phyloP scores from a whole-genome alignment of 2,113 vertebrate species.

The Aspiorhynchus laticeps region DNA sequence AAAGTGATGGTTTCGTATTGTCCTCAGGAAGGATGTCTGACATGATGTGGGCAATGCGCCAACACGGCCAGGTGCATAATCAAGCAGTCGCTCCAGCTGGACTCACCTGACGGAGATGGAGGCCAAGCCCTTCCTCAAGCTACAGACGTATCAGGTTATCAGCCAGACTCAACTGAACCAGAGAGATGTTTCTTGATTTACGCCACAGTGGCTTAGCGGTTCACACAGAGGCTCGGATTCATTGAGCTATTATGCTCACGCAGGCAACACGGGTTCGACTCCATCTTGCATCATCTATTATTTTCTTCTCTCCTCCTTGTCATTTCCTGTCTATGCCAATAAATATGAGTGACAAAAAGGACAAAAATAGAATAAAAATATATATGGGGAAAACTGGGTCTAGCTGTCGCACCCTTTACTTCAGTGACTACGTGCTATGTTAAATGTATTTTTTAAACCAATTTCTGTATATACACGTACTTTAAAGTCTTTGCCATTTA shows the following conservation, averaged over 20 bases:
- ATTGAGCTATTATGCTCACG: not conserved
- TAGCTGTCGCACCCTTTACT: not conserved
- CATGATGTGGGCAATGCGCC: not conserved
- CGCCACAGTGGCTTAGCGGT: not conserved
- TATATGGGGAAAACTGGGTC: no score
- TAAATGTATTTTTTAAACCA: not conserved
- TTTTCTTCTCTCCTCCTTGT: not conserved
- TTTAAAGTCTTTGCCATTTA: not conserved
- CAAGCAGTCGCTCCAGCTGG: conserved; percentile 6
- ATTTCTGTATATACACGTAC: not conserved
- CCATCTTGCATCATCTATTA: not conserved
- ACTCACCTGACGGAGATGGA: conserved; percentile 1
- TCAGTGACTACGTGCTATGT: not conserved
- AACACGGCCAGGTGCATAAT: conserved; percentile 6
- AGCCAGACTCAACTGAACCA: not conserved
- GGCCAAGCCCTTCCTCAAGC: not conserved
- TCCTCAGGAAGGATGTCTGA: not conserved
- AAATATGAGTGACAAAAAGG: not conserved
- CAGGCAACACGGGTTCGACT: not conserved
- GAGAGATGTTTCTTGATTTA: not conserved
- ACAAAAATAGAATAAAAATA: not conserved
- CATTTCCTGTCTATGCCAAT: not conserved
- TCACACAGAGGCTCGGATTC: not conserved
- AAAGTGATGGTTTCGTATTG: not conserved
- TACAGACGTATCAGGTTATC: conserved; percentile 6